Percentiles rank a stretch among this genome's conserved stretches.
phyloP scores from a whole-genome alignment of 1,140 invertebrate genomes.

The Drosophila simulans region DNA sequence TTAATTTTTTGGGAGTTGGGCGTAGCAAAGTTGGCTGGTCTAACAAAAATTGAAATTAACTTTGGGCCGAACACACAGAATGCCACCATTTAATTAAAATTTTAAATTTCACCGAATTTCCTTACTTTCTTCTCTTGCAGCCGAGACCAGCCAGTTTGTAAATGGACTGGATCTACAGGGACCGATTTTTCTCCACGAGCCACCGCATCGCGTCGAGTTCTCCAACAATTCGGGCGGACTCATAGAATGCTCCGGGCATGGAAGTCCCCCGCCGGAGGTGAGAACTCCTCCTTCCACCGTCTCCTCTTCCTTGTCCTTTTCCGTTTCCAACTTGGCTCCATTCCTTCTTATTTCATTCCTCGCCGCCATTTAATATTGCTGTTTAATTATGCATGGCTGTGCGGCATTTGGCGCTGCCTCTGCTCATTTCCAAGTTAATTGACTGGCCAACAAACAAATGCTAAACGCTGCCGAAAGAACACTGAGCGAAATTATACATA shows the following conservation, averaged over 20 bases:
- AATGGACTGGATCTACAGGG: conserved; percentile 90
- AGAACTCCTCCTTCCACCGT: conserved; percentile 28
- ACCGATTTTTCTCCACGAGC: conserved; percentile 91
- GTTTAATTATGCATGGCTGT: conserved; percentile 77
- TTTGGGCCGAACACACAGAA: conserved; percentile 41
- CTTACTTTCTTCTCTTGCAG: conserved; percentile 45
- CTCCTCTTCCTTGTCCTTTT: neutral
- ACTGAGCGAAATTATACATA: conserved; percentile 2
- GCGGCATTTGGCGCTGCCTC: conserved; percentile 40
- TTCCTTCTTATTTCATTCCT: conserved; percentile 7
- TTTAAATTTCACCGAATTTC: conserved; percentile 51
- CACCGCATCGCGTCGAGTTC: conserved; percentile 92
- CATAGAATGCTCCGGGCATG: conserved; percentile 92
- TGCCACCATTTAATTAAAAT: conserved; percentile 62
- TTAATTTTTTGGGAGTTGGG: conserved; percentile 43
- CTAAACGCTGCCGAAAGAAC: conserved; percentile 16
- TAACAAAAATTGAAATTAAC: conserved; percentile 80
- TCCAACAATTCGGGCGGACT: conserved; percentile 92
- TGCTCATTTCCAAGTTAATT: conserved; percentile 74
- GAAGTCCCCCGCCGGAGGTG: conserved; percentile 89
- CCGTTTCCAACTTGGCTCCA: neutral
- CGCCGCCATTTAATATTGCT: conserved; percentile 47
- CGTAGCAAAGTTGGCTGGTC: conserved; percentile 56
- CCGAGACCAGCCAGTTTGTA: conserved; percentile 66
- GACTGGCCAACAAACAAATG: conserved; percentile 60